Percentiles rank a stretch among this genome's conserved stretches.
These are phyloP conservation scores for Apoderus coryli DNA, from an alignment of 2,888 invertebrate species.

Conservation along the genomic window DNA sequence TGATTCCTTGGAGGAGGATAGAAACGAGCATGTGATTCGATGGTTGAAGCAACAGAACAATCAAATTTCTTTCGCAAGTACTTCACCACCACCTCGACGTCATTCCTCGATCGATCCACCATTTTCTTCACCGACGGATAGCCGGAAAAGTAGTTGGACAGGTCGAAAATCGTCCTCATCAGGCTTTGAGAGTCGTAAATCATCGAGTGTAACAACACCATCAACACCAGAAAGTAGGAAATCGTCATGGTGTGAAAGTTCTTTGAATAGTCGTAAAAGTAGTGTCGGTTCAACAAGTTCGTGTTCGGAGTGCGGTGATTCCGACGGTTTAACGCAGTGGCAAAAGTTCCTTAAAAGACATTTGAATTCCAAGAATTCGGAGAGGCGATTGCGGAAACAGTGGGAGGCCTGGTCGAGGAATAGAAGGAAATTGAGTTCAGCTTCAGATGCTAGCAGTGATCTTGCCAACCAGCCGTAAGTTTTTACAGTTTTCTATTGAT, in stretches of 20 bases:
- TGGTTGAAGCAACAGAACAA: slow-evolving; percentile 32
- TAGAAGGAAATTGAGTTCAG: slow-evolving; percentile 29
- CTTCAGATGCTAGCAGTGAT: no score
- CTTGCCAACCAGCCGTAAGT: slow-evolving; percentile 25
- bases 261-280: slow-evolving; percentile 28
- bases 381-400: slow-evolving; percentile 31
- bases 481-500: slow-evolving; percentile 10
- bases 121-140: slow-evolving; percentile 25
- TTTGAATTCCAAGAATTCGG: slow-evolving; percentile 27
- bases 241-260: slow-evolving; percentile 24
- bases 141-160: slow-evolving; percentile 25
- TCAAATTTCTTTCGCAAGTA: slow-evolving; percentile 17
- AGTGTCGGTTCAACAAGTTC: slow-evolving; percentile 32
- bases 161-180: slow-evolving; percentile 24
- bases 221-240: slow-evolving; percentile 27
- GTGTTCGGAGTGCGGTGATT: slow-evolving; percentile 31
- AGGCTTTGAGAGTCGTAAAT: slow-evolving; percentile 28
- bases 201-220: slow-evolving; percentile 26
- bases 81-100: slow-evolving; percentile 16
- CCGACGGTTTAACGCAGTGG: slow-evolving; percentile 26
- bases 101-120: slow-evolving; percentile 22
- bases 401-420: slow-evolving; percentile 34
- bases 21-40: slow-evolving; percentile 31
- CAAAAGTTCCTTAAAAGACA: slow-evolving; percentile 27
- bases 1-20: slow-evolving; percentile 27